phyloP scores from a whole-genome alignment of 2,797 vertebrate species.

The Periophthalmus magnuspinnatus region DNA sequence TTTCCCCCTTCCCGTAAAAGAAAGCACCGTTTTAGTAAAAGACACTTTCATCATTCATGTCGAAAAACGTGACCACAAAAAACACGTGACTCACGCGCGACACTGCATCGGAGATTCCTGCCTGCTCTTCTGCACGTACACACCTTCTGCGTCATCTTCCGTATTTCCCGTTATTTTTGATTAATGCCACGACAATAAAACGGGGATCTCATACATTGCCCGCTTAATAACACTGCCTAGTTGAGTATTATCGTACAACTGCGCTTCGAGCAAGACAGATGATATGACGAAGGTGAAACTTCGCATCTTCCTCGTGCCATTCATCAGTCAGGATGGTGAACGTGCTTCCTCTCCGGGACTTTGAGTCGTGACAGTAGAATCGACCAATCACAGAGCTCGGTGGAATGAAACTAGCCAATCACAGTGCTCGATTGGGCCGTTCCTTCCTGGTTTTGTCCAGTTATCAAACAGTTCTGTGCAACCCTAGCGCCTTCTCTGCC shows the following conservation, averaged over 20 bases:
- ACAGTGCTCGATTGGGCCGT: not conserved
- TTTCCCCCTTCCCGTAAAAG: not conserved
- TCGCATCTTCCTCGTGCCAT: slow-evolving; percentile 23
- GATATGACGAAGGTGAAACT: not conserved
- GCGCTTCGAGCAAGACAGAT: not conserved
- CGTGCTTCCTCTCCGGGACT: slow-evolving; percentile 63
- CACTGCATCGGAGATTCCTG: slow-evolving; percentile 44
- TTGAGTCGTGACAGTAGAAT: slow-evolving; percentile 40
- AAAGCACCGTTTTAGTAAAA: not conserved
- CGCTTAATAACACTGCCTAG: not conserved
- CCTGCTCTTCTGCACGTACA: slow-evolving; percentile 74
- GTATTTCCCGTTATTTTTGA: not conserved
- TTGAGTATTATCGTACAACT: not conserved
- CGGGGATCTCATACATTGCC: slow-evolving; percentile 13
- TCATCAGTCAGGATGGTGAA: slow-evolving; percentile 37
- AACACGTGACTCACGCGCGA: slow-evolving; percentile 48
- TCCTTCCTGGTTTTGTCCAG: slow-evolving; percentile 59
- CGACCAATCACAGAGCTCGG: slow-evolving; percentile 64
- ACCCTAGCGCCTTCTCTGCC: slow-evolving; percentile 68
- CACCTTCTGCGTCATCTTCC: slow-evolving; percentile 63
- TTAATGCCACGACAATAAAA: not conserved
- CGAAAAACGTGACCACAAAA: slow-evolving; percentile 44
- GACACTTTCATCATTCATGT: not conserved
- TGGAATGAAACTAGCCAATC: slow-evolving; percentile 63
- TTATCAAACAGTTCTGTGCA: slow-evolving; percentile 49